phyloP scores from a whole-genome alignment of 2,797 vertebrate species.

The Steatocranus sp. region DNA sequence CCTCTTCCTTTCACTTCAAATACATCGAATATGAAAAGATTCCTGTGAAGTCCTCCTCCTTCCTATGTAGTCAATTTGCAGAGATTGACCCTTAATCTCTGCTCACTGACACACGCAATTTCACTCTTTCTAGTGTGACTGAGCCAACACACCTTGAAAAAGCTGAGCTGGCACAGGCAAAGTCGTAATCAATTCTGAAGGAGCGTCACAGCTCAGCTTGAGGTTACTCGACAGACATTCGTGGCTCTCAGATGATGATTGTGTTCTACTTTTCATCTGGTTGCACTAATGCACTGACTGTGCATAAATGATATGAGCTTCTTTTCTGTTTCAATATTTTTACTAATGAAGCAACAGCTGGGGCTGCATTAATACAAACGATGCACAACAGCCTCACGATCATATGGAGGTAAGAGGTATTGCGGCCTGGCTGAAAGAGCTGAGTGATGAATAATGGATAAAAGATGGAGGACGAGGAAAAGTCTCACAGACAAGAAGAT shows the following conservation, averaged over 20 bases:
- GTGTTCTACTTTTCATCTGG: not conserved
- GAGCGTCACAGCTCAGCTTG: not conserved
- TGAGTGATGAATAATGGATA: constrained; percentile 60
- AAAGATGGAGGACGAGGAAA: constrained; percentile 31
- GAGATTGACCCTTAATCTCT: constrained; percentile 43
- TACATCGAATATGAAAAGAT: not conserved
- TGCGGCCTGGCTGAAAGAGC: constrained; percentile 12
- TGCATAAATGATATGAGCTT: constrained; percentile 10
- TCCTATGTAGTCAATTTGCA: constrained; percentile 4
- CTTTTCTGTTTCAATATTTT: constrained; percentile 17
- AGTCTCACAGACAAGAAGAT: constrained; percentile 48
- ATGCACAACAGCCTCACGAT: constrained; percentile 9
- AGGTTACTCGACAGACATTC: not conserved
- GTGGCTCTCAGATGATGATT: not conserved
- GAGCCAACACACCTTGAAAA: not conserved
- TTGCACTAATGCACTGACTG: not conserved
- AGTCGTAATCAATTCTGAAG: not conserved
- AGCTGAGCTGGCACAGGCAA: not conserved
- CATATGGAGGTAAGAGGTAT: constrained; percentile 29
- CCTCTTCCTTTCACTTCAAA: constrained; percentile 2
- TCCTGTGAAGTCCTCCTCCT: not conserved
- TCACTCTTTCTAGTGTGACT: constrained; percentile 5
- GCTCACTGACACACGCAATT: constrained; percentile 5
- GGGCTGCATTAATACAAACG: constrained; percentile 9
- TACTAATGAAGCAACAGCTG: constrained; percentile 7